Evolutionary conservation across 2,797 vertebrate species (phyloP).

Genomic region (Mormyrus proboscirostris): DNA sequence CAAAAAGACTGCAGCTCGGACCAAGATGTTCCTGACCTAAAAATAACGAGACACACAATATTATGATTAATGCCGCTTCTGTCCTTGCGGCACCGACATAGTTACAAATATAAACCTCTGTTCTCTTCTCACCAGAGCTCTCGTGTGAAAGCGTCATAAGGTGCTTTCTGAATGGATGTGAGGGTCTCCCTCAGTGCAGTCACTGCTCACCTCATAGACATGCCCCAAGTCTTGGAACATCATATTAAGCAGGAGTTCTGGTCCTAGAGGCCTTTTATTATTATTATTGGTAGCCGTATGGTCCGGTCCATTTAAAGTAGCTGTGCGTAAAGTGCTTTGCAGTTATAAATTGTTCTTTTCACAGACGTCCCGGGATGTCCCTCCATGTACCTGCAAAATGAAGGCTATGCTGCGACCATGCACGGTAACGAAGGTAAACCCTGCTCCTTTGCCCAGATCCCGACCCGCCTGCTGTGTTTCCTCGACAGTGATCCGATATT

Average conservation of each 20-base stretch:
- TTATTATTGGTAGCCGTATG: no score
- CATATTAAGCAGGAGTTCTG: not conserved
- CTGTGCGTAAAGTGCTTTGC: not conserved
- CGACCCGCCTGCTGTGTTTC: not conserved
- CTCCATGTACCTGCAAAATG: slow-evolving; percentile 74
- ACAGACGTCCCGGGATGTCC: slow-evolving; percentile 81
- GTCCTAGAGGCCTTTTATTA: not conserved
- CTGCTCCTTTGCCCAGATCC: not conserved
- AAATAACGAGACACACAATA: slow-evolving; percentile 55
- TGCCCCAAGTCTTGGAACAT: not conserved
- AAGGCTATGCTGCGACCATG: slow-evolving; percentile 68
- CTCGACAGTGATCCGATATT: not conserved
- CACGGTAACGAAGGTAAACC: slow-evolving; percentile 64
- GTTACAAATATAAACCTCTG: slow-evolving; percentile 9
- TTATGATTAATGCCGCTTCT: slow-evolving; percentile 47
- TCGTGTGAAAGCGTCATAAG: not conserved
- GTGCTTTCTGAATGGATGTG: not conserved
- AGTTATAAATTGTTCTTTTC: not conserved
- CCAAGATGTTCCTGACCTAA: slow-evolving; percentile 45
- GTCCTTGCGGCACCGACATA: slow-evolving; percentile 42
- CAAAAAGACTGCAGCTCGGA: slow-evolving; percentile 33
- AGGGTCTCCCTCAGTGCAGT: not conserved
- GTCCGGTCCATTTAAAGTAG: not conserved
- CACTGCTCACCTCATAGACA: not conserved
- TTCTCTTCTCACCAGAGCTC: not conserved